A percentile compares a stretch with the other conserved stretches of the same genome.
Conservation (phyloP, 2,797 vertebrate genomes). For the Callimico goeldii region DNA sequence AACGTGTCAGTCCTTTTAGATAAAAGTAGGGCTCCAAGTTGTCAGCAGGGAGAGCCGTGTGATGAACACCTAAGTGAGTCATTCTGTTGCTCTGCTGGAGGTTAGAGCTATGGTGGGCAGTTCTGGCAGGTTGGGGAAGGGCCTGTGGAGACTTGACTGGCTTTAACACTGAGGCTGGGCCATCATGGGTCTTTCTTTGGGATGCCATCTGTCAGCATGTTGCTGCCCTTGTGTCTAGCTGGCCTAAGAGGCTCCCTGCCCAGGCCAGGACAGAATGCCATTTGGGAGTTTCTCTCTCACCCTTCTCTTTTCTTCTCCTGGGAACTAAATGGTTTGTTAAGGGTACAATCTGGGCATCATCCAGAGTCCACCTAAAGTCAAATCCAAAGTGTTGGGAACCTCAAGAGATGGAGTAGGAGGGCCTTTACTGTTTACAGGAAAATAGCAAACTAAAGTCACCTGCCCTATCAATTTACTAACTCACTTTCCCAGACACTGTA, state of each 20-base stretch:
- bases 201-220: neutral
- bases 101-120: neutral
- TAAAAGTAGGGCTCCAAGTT: neutral
- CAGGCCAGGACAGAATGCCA: accelerated
- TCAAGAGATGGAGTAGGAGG: neutral
- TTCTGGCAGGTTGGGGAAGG: neutral
- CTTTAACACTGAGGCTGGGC: neutral
- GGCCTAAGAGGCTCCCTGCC: neutral
- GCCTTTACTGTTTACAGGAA: neutral
- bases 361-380: neutral
- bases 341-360: neutral
- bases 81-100: neutral
- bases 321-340: neutral
- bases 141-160: neutral
- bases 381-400: neutral
- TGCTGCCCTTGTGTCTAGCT: accelerated
- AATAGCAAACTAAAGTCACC: neutral
- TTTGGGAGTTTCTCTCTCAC: neutral
- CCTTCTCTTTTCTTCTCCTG: neutral
- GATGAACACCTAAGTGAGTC: neutral
- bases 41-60: neutral
- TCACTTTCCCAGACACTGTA: neutral
- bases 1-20: neutral
- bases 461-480: neutral
- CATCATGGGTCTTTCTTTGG: accelerated